These are phyloP conservation scores for Sphecodes monilicornis DNA, from an alignment of 2,888 invertebrate species.

Conservation along the genomic window DNA sequence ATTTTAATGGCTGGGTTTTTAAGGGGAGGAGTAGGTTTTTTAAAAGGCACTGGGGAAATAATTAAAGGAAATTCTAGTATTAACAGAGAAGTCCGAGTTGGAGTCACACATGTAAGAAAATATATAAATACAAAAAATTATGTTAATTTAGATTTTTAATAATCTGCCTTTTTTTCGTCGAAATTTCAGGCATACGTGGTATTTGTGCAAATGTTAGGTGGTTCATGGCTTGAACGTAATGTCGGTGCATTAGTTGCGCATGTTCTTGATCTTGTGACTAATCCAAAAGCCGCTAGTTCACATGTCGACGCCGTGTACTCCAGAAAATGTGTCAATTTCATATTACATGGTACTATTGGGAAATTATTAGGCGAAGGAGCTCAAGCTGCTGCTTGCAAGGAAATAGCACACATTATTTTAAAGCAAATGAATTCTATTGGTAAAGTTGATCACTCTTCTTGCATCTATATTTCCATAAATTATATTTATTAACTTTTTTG, in stretches of 20 bases:
- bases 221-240: conserved; percentile 97
- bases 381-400: conserved; percentile 97
- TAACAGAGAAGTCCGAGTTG: conserved; percentile 97
- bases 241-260: conserved; percentile 94
- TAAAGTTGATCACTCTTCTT: conserved; percentile 64
- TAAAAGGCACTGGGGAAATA: conserved; percentile 97
- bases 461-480: neutral
- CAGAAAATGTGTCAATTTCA: conserved; percentile 98
- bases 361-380: conserved; percentile 98
- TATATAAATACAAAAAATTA: conserved; percentile 27
- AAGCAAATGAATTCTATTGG: conserved; percentile 97
- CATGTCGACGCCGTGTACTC: conserved; percentile 99
- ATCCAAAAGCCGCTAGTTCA: conserved; percentile 97
- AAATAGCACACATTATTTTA: conserved; percentile 95
- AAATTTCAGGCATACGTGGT: conserved; percentile 95
- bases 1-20: conserved; percentile 97
- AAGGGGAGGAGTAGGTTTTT: conserved; percentile 96
- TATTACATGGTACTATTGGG: conserved; percentile 95
- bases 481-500: conserved; percentile 9
- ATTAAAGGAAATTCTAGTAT: conserved; percentile 97
- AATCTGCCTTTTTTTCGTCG: conserved; percentile 12
- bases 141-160: conserved; percentile 18
- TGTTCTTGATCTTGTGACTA: conserved; percentile 96
- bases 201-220: conserved; percentile 96
- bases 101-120: conserved; percentile 95